Percentiles rank a stretch among this genome's conserved stretches.
Evolutionary conservation across 92 coral and sea anemone species (phyloP).

Genomic region (Phenganax marumi): DNA sequence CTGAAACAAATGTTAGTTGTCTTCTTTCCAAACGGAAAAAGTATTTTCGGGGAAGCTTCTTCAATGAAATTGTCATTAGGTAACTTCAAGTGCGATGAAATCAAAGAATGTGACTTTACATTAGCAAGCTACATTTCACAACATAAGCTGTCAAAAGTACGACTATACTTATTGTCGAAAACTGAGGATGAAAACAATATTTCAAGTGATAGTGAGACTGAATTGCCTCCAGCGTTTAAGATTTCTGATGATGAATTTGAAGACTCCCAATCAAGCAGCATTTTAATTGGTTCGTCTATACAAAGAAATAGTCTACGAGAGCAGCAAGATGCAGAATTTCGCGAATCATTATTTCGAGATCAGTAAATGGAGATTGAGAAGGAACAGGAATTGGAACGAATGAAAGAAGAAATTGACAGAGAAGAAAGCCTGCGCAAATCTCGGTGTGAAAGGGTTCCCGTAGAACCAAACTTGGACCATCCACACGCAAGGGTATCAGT

Average conservation of each 20-base stretch:
- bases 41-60: background rate
- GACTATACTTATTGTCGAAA: background rate
- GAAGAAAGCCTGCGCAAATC: slow-evolving; percentile 47
- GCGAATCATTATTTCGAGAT: slow-evolving; percentile 19
- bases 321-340: slow-evolving; percentile 46
- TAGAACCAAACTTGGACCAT: slow-evolving; percentile 38
- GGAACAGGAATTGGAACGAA: slow-evolving; percentile 12
- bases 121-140: slow-evolving; percentile 7
- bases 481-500: slow-evolving; percentile 42
- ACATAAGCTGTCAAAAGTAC: slow-evolving; percentile 9
- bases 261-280: background rate
- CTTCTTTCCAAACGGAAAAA: slow-evolving; percentile 8
- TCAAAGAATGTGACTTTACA: background rate
- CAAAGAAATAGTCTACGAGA: background rate
- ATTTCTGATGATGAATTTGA: background rate
- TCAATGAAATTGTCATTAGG: background rate
- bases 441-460: slow-evolving; percentile 49
- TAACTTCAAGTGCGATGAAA: slow-evolving; percentile 6
- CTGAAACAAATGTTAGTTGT: slow-evolving; percentile 6
- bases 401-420: slow-evolving; percentile 21
- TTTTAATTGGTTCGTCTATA: background rate
- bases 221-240: slow-evolving; percentile 12
- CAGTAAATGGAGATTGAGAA: slow-evolving; percentile 11
- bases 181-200: background rate
- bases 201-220: slow-evolving; percentile 2